Evolutionary conservation across 2,888 invertebrate genomes (phyloP).

Genomic region (Crioceris asparagi): DNA sequence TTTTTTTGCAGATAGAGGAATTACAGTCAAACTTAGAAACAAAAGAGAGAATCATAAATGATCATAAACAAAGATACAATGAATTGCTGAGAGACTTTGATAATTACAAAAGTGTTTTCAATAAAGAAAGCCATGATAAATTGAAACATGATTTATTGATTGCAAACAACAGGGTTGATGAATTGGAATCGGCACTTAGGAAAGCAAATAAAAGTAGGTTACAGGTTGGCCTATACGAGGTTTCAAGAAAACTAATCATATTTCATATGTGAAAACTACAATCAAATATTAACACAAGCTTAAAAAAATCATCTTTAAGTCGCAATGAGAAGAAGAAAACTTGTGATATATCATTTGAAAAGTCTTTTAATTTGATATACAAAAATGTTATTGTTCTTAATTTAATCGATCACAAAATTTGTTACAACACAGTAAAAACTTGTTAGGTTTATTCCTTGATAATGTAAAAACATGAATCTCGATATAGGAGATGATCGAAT

Average conservation of each 20-base stretch:
- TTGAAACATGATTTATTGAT: slow-evolving; percentile 24
- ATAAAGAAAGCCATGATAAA: slow-evolving; percentile 25
- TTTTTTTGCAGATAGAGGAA: slow-evolving; percentile 16
- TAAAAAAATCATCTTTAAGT: too few species aligned
- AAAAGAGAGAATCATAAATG: slow-evolving; percentile 26
- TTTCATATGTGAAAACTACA: too few species aligned
- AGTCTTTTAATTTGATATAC: background rate
- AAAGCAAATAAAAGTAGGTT: slow-evolving; percentile 32
- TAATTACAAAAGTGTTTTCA: slow-evolving; percentile 26
- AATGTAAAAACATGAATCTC: too few species aligned
- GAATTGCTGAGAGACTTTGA: slow-evolving; percentile 28
- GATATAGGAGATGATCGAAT: too few species aligned
- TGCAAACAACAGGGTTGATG: slow-evolving; percentile 24
- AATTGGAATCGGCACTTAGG: slow-evolving; percentile 30
- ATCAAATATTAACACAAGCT: too few species aligned
- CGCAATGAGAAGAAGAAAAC: too few species aligned
- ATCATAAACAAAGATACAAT: slow-evolving; percentile 22
- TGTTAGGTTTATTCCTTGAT: too few species aligned
- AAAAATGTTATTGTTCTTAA: background rate
- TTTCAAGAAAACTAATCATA: background rate
- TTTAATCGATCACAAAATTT: too few species aligned
- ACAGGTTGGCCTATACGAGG: too few species aligned
- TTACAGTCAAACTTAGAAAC: slow-evolving; percentile 11
- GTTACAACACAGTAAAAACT: too few species aligned
- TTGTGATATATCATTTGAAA: background rate